Base-by-base conservation (phyloP, 2,888 invertebrate genomes). In the Cataglyphis albicans region DNA sequence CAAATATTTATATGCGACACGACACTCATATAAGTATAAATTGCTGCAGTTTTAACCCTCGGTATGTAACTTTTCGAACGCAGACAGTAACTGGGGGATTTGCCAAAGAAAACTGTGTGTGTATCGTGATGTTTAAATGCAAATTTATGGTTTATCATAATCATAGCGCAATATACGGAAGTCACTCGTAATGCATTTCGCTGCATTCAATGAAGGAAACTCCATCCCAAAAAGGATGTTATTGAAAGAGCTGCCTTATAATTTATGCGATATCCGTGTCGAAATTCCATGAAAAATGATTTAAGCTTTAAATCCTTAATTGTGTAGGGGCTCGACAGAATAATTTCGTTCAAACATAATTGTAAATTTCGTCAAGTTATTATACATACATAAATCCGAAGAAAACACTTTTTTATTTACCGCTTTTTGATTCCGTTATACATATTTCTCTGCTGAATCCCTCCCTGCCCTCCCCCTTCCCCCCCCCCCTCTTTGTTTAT, bases 11-110 rank as follows among this genome's bases (percentile, higher is more conserved):
- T 29, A 12, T 41, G 68, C 57, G 57, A 67, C 35, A 75, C 35
- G 57, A 21, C n/a, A 38, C 67, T 76, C 55, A 76, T 65, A 55
- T 57, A 78, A 78, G 68, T 78, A 78, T 68, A 57, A 9, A 68
- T 68, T 38, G 68, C 15, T 15, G 55, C 3, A 29, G 38, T 29
- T 29, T 76, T 76, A 41, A 55, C 9, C 29, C 5, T 41, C 21
- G n/a, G 7, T 41, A 18, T 68, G 32, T 32, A 78, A 68, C 41
- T 68, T 78, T 64, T 75, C 52, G 29, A 21, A 21, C 18, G 25
- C 6, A 29, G 9, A 57, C 9, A 21, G 67, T n/a, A 18, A 55
- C 3, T 35, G n/a, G 21, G 5, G 32, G 7, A 18, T 68, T 57
- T 32, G 29, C 18, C 32, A 21, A 57, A 57, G 67, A 68, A 52